Evolutionary conservation across 2,113 vertebrate genomes (phyloP).

Genomic region (Turnix velox): DNA sequence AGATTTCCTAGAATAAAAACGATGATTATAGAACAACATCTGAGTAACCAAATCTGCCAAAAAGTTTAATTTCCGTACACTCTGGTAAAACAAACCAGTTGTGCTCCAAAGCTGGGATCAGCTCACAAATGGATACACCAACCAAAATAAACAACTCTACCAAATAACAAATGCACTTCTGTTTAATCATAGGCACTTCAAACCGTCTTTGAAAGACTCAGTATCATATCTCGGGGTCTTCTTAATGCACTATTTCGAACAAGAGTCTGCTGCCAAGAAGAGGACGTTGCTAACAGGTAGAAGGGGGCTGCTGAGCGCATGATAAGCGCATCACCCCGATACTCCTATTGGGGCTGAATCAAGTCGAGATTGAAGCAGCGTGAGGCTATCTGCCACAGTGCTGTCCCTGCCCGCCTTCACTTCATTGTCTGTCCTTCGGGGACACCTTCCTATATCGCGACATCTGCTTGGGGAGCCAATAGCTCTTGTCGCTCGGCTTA

Average conservation of each 20-base stretch:
- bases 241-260: not conserved
- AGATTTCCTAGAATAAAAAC: slow-evolving; percentile 75
- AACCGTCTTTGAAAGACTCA: not conserved
- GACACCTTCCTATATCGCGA: not conserved
- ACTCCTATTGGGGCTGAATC: not conserved
- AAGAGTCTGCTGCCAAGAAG: not conserved
- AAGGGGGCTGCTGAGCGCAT: not conserved
- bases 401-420: not conserved
- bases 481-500: not conserved
- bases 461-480: not conserved
- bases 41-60: slow-evolving; percentile 69
- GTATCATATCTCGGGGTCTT: not conserved
- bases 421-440: rapidly evolving
- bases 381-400: not conserved
- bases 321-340: too few relatives aligned
- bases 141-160: slow-evolving; percentile 60
- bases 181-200: not conserved
- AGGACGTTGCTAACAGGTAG: not conserved
- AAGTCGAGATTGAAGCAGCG: not conserved
- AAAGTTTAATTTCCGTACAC: slow-evolving; percentile 65
- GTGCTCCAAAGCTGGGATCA: slow-evolving; percentile 45
- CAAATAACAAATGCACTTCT: slow-evolving; percentile 37
- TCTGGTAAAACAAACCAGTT: slow-evolving; percentile 57
- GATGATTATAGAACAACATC: slow-evolving; percentile 69
- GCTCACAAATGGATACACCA: slow-evolving; percentile 50